Percentiles rank a stretch among this genome's conserved stretches.
Conservation (phyloP, 2,888 invertebrate species). For the Erebia ligea region DNA sequence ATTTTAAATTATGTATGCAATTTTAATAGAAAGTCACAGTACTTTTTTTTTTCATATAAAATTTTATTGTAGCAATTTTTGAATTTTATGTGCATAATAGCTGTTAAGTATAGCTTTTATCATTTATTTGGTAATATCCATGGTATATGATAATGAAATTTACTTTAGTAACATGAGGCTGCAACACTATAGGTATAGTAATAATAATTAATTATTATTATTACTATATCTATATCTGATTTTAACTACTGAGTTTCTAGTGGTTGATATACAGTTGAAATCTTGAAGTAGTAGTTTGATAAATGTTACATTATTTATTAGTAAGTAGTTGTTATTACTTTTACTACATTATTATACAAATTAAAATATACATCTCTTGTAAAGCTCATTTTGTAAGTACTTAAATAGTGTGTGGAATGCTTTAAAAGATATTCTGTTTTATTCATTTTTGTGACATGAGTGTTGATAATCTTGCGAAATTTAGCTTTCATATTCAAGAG, state of each 20-base stretch:
- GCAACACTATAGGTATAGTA: conserved; percentile 7
- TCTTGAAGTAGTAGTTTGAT: conserved; percentile 21
- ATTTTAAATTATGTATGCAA: too few species aligned
- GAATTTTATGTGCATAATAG: conserved; percentile 1
- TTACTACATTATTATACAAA: not conserved
- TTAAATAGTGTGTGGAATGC: conserved; percentile 22
- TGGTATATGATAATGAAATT: not conserved
- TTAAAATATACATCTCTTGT: conserved; percentile 11
- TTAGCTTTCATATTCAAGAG: conserved; percentile 10
- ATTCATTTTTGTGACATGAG: not conserved
- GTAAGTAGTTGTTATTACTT: conserved; percentile 24
- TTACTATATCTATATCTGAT: conserved; percentile 5
- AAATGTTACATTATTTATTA: conserved; percentile 18
- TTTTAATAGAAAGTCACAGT: too few species aligned
- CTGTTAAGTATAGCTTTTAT: not conserved
- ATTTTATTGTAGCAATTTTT: conserved; percentile 4
- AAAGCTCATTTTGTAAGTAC: conserved; percentile 30
- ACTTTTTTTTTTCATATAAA: too few species aligned
- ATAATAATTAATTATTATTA: not conserved
- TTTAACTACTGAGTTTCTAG: conserved; percentile 26
- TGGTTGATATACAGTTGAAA: conserved; percentile 27
- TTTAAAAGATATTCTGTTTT: conserved; percentile 5
- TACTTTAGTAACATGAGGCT: conserved; percentile 19
- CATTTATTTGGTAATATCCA: not conserved
- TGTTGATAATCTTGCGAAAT: not conserved